A percentile compares a stretch with the other conserved stretches of the same genome.
phyloP scores from a whole-genome alignment of 2,888 invertebrate genomes.

The Dyspetes luteomarginatus region DNA sequence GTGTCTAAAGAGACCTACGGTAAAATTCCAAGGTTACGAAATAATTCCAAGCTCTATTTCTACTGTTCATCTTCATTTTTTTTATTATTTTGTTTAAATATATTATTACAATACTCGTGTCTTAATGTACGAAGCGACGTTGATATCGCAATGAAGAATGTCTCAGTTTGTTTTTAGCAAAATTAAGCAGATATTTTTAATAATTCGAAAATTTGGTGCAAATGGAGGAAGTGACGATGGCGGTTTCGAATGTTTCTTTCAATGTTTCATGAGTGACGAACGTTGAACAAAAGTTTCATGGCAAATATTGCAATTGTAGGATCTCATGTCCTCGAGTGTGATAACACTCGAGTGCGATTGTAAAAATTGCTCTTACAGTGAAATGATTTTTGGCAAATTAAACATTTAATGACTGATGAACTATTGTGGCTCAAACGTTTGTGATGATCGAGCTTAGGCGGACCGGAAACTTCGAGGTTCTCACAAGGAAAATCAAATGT shows the following conservation, averaged over 20 bases:
- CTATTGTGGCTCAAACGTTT: constrained; percentile 57
- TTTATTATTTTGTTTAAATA: not conserved
- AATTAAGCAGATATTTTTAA: no score
- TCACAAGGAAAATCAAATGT: constrained; percentile 62
- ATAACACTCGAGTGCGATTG: constrained; percentile 76
- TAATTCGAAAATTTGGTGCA: constrained; percentile 61
- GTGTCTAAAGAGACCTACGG: constrained; percentile 11
- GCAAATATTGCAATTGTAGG: constrained; percentile 78
- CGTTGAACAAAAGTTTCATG: constrained; percentile 75
- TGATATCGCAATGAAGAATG: not conserved
- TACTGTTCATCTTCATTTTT: constrained; percentile 17
- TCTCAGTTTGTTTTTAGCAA: not conserved
- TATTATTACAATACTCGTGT: constrained; percentile 30
- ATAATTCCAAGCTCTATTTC: constrained; percentile 15
- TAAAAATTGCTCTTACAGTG: constrained; percentile 73
- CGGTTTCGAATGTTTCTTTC: constrained; percentile 74
- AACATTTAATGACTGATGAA: constrained; percentile 65
- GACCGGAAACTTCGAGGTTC: constrained; percentile 53
- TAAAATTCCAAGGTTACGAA: constrained; percentile 9
- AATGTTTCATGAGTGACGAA: constrained; percentile 74
- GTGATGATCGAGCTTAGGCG: constrained; percentile 61
- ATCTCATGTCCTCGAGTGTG: constrained; percentile 77
- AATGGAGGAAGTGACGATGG: constrained; percentile 67
- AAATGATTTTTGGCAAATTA: constrained; percentile 73
- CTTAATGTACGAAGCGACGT: constrained; percentile 17